Evolutionary conservation across 1,140 invertebrate species (phyloP).

Genomic region (Euura lappo): DNA sequence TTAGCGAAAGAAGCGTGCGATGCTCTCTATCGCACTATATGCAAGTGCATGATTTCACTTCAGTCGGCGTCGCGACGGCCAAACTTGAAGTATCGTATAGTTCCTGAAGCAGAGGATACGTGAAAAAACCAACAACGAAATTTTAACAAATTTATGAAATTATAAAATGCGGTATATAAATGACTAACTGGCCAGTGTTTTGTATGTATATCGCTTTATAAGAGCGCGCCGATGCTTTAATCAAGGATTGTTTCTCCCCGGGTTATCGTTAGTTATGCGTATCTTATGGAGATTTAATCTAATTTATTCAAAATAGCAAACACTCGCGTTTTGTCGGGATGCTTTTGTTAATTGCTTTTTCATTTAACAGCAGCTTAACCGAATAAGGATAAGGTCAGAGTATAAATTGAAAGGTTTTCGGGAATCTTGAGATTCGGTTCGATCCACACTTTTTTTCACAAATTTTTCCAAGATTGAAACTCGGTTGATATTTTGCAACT

Average conservation of each 20-base stretch:
- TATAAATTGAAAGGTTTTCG: too few species aligned
- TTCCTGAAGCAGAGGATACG: background rate
- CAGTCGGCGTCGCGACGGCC: background rate
- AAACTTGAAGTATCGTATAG: background rate
- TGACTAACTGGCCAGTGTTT: background rate
- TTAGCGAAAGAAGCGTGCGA: background rate
- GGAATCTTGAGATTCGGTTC: too few species aligned
- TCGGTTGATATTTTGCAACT: too few species aligned
- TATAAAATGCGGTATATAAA: background rate
- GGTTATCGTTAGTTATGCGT: background rate
- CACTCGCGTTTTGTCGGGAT: background rate
- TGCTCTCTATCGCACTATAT: background rate
- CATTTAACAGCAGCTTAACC: background rate
- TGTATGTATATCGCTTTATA: background rate
- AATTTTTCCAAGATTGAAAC: too few species aligned
- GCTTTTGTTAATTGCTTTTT: background rate
- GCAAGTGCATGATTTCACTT: background rate
- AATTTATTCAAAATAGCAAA: slow-evolving; percentile 7
- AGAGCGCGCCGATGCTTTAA: background rate
- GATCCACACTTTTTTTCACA: too few species aligned
- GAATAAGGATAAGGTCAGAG: too few species aligned
- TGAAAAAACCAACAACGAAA: too few species aligned
- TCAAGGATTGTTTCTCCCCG: background rate
- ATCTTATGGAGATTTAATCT: slow-evolving; percentile 7
- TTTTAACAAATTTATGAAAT: too few species aligned